These are phyloP conservation scores for Cavia aperea DNA, from an alignment of 2,113 vertebrate genomes.

Conservation along the genomic window DNA sequence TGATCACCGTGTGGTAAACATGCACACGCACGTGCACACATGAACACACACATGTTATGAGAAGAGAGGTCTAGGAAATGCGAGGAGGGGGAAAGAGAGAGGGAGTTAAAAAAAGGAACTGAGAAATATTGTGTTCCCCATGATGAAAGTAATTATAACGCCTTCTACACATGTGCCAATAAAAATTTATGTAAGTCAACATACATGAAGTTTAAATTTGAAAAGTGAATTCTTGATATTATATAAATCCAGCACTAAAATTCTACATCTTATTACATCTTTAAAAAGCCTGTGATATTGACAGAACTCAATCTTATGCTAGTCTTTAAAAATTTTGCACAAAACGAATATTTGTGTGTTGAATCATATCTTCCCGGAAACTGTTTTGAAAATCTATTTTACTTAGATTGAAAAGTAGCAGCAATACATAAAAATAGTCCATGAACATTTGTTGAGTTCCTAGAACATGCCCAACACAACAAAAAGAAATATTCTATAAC, in stretches of 20 bases:
- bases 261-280: not conserved
- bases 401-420: not conserved
- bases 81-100: not conserved
- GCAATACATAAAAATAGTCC: not conserved
- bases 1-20: too few species aligned
- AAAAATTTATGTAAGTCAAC: not conserved
- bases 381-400: constrained; percentile 9
- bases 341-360: not conserved
- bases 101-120: too few species aligned
- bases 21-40: too few species aligned
- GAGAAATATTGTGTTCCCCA: too few species aligned
- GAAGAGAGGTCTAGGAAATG: too few species aligned
- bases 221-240: constrained; percentile 20
- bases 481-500: not conserved
- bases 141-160: not conserved
- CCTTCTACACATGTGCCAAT: not conserved
- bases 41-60: too few species aligned
- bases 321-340: not conserved
- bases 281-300: not conserved
- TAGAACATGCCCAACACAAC: not conserved
- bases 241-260: not conserved
- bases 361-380: not conserved
- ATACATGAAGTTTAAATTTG: not conserved
- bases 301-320: constrained; percentile 1
- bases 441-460: constrained; percentile 5